Conservation (phyloP, 2,797 vertebrate genomes). For the Hozukius guyotensis region DNA sequence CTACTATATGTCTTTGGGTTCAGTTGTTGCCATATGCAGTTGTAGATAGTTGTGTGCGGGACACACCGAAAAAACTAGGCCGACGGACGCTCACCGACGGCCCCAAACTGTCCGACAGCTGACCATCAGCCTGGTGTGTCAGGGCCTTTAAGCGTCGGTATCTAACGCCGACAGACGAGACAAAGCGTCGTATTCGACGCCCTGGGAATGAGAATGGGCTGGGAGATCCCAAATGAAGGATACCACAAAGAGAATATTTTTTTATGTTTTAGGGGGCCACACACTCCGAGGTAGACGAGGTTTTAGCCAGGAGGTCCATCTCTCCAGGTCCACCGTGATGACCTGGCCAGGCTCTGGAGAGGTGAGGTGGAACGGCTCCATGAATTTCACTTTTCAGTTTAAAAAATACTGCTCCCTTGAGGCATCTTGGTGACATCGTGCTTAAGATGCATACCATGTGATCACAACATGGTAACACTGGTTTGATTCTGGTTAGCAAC, state of each 20-base stretch:
- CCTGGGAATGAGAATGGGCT: no score
- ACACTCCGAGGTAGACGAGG: conserved; percentile 73
- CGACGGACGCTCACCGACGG: fast-evolving
- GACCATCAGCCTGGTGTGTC: no score
- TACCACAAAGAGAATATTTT: background rate
- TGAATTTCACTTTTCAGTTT: background rate
- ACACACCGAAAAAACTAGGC: no score
- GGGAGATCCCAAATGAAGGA: background rate
- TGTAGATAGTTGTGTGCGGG: background rate
- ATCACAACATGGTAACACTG: background rate
- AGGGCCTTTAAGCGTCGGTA: no score
- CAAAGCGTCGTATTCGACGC: no score
- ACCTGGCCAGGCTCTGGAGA: background rate
- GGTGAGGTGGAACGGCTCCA: background rate
- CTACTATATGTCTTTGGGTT: background rate
- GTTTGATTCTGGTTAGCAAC: background rate
- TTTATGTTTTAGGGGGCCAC: conserved; percentile 75
- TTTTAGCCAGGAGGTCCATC: conserved; percentile 72
- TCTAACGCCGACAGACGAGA: fast-evolving
- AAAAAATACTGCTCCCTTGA: background rate
- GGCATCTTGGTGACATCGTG: fast-evolving
- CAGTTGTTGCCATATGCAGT: background rate
- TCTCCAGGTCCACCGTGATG: conserved; percentile 55
- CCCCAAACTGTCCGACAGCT: no score
- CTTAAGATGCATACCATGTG: background rate